phyloP scores from a whole-genome alignment of 2,888 invertebrate species.

The Lycocerus yunnanus region DNA sequence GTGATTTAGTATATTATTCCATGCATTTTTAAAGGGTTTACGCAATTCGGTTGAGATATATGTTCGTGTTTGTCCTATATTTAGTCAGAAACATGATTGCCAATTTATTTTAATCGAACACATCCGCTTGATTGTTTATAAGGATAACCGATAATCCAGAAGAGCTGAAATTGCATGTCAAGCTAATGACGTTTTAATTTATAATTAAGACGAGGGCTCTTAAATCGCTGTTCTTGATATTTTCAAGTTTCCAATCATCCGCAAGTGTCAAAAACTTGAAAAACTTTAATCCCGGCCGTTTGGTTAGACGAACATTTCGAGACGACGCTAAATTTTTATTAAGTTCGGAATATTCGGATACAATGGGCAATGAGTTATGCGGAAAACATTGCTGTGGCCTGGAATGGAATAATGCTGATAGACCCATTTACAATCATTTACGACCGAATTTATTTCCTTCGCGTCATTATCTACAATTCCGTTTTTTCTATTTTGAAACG shows the following conservation, averaged over 20 bases:
- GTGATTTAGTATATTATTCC: constrained; percentile 11
- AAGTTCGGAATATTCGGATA: constrained; percentile 33
- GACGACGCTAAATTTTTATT: constrained; percentile 38
- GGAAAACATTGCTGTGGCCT: constrained; percentile 36
- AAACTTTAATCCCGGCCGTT: not conserved
- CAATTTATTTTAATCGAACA: constrained; percentile 3
- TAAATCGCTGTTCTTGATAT: not conserved
- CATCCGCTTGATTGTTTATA: constrained; percentile 1
- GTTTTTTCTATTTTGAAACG: not conserved
- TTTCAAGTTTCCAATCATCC: not conserved
- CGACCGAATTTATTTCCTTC: not conserved
- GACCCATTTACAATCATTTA: constrained; percentile 34
- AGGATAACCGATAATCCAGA: constrained; percentile 1
- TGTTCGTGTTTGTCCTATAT: not conserved
- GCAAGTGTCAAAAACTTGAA: not conserved
- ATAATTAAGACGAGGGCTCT: not conserved
- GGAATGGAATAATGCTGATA: constrained; percentile 35
- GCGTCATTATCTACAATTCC: constrained; percentile 4
- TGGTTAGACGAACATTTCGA: not conserved
- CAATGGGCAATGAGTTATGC: constrained; percentile 34
- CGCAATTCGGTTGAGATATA: constrained; percentile 5
- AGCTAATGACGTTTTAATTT: constrained; percentile 4
- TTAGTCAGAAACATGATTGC: not conserved
- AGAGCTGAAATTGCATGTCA: constrained; percentile 3
- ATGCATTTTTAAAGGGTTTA: constrained; percentile 21